Evolutionary conservation across 2,888 invertebrate genomes (phyloP), one percentile per base, ranked within the genome.

Genomic region (Thera obeliscata): DNA sequence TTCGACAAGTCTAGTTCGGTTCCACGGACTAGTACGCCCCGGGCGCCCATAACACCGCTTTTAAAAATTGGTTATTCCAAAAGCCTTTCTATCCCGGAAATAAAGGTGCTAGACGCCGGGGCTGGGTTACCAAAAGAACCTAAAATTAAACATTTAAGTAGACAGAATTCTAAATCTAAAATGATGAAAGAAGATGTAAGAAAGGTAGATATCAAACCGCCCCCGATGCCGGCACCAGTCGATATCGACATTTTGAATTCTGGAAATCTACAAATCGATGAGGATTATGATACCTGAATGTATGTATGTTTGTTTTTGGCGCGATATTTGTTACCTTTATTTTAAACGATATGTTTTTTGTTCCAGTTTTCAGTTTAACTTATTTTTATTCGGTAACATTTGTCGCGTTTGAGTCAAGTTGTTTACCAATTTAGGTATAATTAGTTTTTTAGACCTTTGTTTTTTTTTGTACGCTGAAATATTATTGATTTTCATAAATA

Each of bases 201-300:
- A 70, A 89, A 83, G 57, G 76, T 83, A 2, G 88, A 87, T 65
- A 61, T 78, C 2, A 85, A 83, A 64, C 81, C 84, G 0, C 56
- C 78, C 0, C 58, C 66, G 0, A 62, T 77, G n/a, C 52, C 80
- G 2, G 73, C 77, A 55, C 85, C 85, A 0, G 77, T 88, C 1
- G 86, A 89, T 64, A 82, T 91, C 70, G 92, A 92, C 71, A 81
- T 84, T 78, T 81, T 91, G 66, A 90, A 89, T 76, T 87, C 91
- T 58, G 91, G 90, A 6, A 88, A 92, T 71, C 78, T 93, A 75
- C 90, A 94, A 76, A 91, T 94, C 58, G 94, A 94, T 64, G 94
- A 94, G 81, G 94, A 94, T 86, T 94, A 94, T 78, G 94, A 94
- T 89, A 93, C 93, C 86, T 94, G 91, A 94, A 79, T 88, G 68